Evolutionary conservation across 2,888 invertebrate species (phyloP), one percentile per base, ranked within the genome.

Genomic region (Cantharis flavilabris): DNA sequence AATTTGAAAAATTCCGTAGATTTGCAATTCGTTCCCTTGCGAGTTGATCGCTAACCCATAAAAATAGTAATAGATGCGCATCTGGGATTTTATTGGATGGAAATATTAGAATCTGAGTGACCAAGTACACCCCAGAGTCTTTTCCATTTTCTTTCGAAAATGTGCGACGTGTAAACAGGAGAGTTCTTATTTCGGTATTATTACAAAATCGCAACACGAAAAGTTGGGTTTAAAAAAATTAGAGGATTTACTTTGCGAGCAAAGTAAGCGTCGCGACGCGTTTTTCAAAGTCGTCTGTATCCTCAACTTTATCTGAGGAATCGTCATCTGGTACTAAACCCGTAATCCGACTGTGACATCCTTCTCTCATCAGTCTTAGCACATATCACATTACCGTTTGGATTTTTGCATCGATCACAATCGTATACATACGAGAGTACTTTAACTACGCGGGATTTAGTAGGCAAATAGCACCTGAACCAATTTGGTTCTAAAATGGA

Each of bases 301-400:
- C 83, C 83, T 83, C 82, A 82, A 80, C 80, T 83, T 83, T 84
- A 84, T 84, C 83, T 76, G 78, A 76, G 79, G 83, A 84, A 84
- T 85, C 84, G 84, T 83, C 82, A 83, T 84, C 83, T 84, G 85
- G 83, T 83, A 81, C 81, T 83, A 84, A 84, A 83, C 82, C 77
- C 79, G 76, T 80, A 83, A 83, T 83, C 84, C 82, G 81, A 80
- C 81, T 81, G 83, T 84, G 86, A 87, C 87, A 86, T 86, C 86
- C 86, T 86, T 85, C 86, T 84, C 82, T 84, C 84, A 84, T 85
- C 84, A 83, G 84, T 85, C 84, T 84, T 84, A 82, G 81, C 81
- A 79, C 81, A 76, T 81, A 83, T 81, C 79, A 80, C 82, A 81
- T 82, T 82, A 81, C 80, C 77, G 79, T 64, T 74, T 72, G 79